Evolutionary conservation across 2,113 vertebrate species (phyloP).

Genomic region (Anhinga anhinga): DNA sequence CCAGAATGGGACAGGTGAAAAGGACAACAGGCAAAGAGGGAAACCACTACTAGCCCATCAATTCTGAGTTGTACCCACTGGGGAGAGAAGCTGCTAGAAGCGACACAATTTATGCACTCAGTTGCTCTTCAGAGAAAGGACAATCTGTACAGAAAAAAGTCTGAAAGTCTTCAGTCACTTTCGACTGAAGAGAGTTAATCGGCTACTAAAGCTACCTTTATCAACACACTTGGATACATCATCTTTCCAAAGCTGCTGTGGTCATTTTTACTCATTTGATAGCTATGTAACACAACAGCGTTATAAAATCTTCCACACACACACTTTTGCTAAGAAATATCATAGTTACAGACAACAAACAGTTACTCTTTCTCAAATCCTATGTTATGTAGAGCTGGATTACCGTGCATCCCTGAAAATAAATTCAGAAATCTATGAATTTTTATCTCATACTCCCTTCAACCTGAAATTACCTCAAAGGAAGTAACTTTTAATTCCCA

Average conservation of each 20-base stretch:
- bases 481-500: not conserved
- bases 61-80: not conserved
- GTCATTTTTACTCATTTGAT: not conserved
- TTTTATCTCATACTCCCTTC: not conserved
- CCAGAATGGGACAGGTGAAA: not conserved
- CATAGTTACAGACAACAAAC: not conserved
- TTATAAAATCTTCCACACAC: not conserved
- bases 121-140: slow-evolving; percentile 9
- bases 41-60: not conserved
- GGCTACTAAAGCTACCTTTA: not conserved
- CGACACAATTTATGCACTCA: not conserved
- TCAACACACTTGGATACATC: not conserved
- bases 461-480: not conserved
- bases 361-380: not conserved
- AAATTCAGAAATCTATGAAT: not conserved
- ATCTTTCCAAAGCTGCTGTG: not conserved
- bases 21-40: not conserved
- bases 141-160: not conserved
- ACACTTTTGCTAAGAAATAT: not conserved
- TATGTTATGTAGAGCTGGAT: not conserved
- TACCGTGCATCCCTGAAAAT: not conserved
- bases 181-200: not conserved
- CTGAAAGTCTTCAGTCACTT: not conserved
- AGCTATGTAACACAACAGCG: not conserved
- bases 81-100: slow-evolving; percentile 33